Base-by-base conservation (phyloP, 2,888 invertebrate genomes). In the Drosophila aldrichi region DNA sequence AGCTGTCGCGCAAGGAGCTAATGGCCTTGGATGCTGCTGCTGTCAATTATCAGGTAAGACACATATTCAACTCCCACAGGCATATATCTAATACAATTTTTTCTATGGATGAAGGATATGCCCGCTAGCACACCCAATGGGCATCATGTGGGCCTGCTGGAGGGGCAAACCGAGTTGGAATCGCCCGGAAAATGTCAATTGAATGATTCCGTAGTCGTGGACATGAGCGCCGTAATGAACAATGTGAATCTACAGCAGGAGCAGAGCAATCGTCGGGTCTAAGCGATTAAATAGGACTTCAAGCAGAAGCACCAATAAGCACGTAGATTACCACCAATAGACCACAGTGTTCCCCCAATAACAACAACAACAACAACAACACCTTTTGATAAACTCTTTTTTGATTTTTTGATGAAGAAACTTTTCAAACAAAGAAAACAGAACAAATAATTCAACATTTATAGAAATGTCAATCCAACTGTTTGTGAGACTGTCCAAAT, bases 1-100 rank as follows among this genome's bases (percentile, higher is more conserved):
- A 96, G 82, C 93, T 97, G 52, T 97, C 97, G 14, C 96, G 96
- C 92, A 95, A 96, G 75, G 97, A 97, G 92, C 93, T 97, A 25
- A 96, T 96, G 95, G 96, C 96, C 0, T 94, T 96, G 78, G 96
- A 96, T 89, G 95, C 96, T 44, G 95, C 95, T 57, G 95, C 95
- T 55, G 94, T 94, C 48, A 88, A 91, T 43, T 94, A 94, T 91
- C 94, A 94, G 93, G 94, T 94, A 88, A 36, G 7, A 12, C 7
- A 14, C 18, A 0, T 10, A 8, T 0, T 0, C 14, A 34, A 20
- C 12, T 32, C 8, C 8, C 14, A 14, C 3, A 2, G 7, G 18
- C 0, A 14, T n/a, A 18, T 5, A 16, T 36, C 36, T 22, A 1
- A 52, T 1, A 0, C 1, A 1, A 14, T 1, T 14, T 14, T 38